Percentiles rank a stretch among this genome's conserved stretches.
These are phyloP conservation scores for Podargus strigoides DNA, from an alignment of 2,797 vertebrate species.

Conservation along the genomic window DNA sequence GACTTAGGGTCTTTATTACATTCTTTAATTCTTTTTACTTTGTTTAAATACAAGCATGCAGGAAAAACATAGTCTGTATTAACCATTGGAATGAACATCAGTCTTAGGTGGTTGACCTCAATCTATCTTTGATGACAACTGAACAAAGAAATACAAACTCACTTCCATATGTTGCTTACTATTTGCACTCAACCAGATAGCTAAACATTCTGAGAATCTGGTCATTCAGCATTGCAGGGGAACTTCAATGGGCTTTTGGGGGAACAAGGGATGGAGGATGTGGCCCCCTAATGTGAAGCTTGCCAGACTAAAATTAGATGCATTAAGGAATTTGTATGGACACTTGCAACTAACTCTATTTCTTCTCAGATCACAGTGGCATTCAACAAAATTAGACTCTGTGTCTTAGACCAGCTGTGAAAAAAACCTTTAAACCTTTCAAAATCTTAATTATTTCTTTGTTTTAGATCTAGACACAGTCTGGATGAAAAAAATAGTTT, in stretches of 20 bases:
- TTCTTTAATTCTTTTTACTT: not conserved
- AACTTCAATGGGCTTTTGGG: not conserved
- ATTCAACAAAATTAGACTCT: not conserved
- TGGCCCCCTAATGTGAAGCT: not conserved
- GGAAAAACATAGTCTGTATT: not conserved
- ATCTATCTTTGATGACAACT: slow-evolving; percentile 35
- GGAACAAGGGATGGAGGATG: not conserved
- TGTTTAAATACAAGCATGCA: not conserved
- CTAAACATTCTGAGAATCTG: slow-evolving; percentile 11
- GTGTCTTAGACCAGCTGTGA: not conserved
- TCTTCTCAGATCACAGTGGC: not conserved
- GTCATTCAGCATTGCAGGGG: not conserved
- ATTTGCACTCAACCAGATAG: not conserved
- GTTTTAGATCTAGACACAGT: not conserved
- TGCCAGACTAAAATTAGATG: not conserved
- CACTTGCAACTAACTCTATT: not conserved
- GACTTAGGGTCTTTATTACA: not conserved
- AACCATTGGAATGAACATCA: not conserved
- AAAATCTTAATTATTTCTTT: not conserved
- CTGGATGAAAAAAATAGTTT: not conserved
- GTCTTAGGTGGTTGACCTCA: slow-evolving; percentile 8
- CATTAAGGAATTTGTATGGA: not conserved
- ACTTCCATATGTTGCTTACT: slow-evolving; percentile 22
- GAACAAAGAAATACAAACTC: slow-evolving; percentile 25
- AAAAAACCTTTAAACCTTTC: not conserved